phyloP scores from a whole-genome alignment of 2,888 invertebrate genomes.

The Vesta saturnalis region DNA sequence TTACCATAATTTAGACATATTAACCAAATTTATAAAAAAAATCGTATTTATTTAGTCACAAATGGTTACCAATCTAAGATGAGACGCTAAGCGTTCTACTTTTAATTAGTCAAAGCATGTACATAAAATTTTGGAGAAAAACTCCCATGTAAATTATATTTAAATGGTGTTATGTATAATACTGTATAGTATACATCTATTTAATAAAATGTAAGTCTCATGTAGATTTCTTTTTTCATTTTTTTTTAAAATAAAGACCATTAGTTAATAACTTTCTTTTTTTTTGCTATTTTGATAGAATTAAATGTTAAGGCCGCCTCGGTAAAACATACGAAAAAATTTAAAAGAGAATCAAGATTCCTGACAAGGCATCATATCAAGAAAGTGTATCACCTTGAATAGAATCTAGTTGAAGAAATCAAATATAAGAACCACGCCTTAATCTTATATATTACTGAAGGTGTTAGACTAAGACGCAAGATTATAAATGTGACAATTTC shows the following conservation, averaged over 20 bases:
- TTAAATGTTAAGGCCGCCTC: constrained; percentile 56
- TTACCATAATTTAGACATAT: constrained; percentile 25
- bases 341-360: constrained; percentile 49
- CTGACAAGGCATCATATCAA: constrained; percentile 48
- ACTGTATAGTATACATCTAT: constrained; percentile 22
- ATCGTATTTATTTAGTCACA: constrained; percentile 28
- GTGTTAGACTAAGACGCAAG: constrained; percentile 31
- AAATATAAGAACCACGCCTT: constrained; percentile 46
- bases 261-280: constrained; percentile 15
- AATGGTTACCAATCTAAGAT: constrained; percentile 35
- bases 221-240: constrained; percentile 28
- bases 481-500: constrained; percentile 27
- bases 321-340: constrained; percentile 49
- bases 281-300: constrained; percentile 21
- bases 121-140: not conserved
- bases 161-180: constrained; percentile 28
- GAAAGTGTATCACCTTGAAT: constrained; percentile 56
- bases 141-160: constrained; percentile 25
- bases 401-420: constrained; percentile 20
- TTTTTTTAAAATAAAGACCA: constrained; percentile 32
- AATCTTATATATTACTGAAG: constrained; percentile 18
- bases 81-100: constrained; percentile 18
- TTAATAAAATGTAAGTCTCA: constrained; percentile 22
- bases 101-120: constrained; percentile 17
- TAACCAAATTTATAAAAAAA: constrained; percentile 16